These are phyloP conservation scores for Tamandua tetradactyla DNA, from an alignment of 2,797 vertebrate genomes.

Conservation along the genomic window DNA sequence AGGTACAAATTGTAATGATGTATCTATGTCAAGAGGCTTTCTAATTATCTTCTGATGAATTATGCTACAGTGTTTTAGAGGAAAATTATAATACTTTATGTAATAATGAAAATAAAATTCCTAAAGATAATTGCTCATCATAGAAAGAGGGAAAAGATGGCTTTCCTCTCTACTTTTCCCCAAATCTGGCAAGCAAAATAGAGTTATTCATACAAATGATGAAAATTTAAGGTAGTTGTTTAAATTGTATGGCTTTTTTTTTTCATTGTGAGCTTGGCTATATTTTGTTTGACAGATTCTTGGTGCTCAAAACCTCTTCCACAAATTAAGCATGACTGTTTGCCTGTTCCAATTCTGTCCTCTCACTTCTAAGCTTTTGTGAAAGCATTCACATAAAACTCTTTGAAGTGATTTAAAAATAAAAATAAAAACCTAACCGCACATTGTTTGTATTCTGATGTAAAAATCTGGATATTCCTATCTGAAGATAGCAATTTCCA, in stretches of 20 bases:
- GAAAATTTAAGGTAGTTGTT: conserved; percentile 64
- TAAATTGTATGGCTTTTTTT: not conserved
- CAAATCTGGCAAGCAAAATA: not conserved
- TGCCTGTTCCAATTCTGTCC: not conserved
- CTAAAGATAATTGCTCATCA: conserved; percentile 74
- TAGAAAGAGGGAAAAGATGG: conserved; percentile 48
- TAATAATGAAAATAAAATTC: conserved; percentile 72
- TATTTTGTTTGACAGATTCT: not conserved
- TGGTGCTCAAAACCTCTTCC: not conserved
- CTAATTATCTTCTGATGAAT: conserved; percentile 75
- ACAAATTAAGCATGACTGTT: not conserved
- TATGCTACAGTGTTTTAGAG: conserved; percentile 68
- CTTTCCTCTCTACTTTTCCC: not conserved
- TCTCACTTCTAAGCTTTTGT: conserved; percentile 13
- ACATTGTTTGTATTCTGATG: not conserved
- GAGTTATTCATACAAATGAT: not conserved
- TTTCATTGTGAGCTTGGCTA: not conserved
- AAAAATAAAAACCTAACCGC: not conserved
- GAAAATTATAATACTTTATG: conserved; percentile 72
- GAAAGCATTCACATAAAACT: not conserved
- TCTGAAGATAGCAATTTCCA: not conserved
- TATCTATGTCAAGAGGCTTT: conserved; percentile 57
- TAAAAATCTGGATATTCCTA: not conserved
- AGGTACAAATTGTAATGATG: conserved; percentile 73
- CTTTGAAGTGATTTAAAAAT: not conserved